Conservation (phyloP, 2,888 invertebrate species). For the Hyppa rectilinea region DNA sequence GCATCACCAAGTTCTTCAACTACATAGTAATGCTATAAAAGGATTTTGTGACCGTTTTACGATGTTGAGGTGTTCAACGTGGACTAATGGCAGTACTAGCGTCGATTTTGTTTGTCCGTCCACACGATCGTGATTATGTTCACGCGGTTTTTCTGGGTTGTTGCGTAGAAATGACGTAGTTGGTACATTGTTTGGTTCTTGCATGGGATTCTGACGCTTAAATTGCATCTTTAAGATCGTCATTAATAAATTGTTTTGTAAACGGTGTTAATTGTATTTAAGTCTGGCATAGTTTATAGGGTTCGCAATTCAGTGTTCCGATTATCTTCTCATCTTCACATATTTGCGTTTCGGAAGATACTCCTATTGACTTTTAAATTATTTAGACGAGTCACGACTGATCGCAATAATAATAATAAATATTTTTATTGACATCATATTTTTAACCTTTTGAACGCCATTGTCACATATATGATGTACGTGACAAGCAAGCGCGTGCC, state of each 20-base stretch:
- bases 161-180: slow-evolving; percentile 1
- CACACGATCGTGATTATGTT: slow-evolving; percentile 25
- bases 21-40: slow-evolving; percentile 30
- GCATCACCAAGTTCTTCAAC: background rate
- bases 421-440: no score
- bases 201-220: slow-evolving; percentile 4
- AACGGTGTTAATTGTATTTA: background rate
- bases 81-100: slow-evolving; percentile 23
- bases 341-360: background rate
- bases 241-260: slow-evolving; percentile 13
- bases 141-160: slow-evolving; percentile 13
- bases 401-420: background rate
- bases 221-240: background rate
- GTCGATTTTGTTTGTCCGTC: slow-evolving; percentile 22
- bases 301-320: background rate
- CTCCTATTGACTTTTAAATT: no score
- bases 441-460: no score
- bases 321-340: no score
- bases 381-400: no score
- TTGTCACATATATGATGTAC: no score
- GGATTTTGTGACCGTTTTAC: slow-evolving; percentile 47
- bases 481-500: no score
- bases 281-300: background rate
- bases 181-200: background rate
- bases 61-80: slow-evolving; percentile 37